A percentile compares a stretch with the other conserved stretches of the same genome.
Conservation (phyloP, 1,140 invertebrate genomes). For the Euwallacea similis region DNA sequence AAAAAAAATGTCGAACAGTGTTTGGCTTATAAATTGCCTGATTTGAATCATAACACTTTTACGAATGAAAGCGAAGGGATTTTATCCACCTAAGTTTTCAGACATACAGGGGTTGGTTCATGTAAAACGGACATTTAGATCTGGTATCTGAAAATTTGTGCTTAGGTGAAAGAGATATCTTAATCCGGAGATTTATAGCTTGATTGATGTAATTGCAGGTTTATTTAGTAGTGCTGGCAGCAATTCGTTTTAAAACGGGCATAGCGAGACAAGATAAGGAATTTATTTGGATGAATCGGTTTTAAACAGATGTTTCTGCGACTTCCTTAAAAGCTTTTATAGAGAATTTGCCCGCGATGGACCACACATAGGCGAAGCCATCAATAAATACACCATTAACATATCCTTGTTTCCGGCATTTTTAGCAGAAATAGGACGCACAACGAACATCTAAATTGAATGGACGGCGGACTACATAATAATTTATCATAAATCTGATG, state of each 20-base stretch:
- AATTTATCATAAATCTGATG: too few relatives aligned
- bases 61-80: slow-evolving; percentile 33
- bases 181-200: slow-evolving; percentile 14
- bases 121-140: slow-evolving; percentile 32
- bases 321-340: neutral
- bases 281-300: slow-evolving; percentile 3
- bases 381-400: too few relatives aligned
- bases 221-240: slow-evolving; percentile 8
- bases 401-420: too few relatives aligned
- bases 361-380: too few relatives aligned
- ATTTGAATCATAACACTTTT: slow-evolving; percentile 46
- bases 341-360: too few relatives aligned
- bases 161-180: slow-evolving; percentile 13
- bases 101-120: slow-evolving; percentile 13
- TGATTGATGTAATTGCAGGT: slow-evolving; percentile 16
- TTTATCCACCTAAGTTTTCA: slow-evolving; percentile 27
- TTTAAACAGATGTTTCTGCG: neutral
- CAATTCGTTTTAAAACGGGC: slow-evolving; percentile 3
- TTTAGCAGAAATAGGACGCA: too few relatives aligned
- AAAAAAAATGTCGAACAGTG: slow-evolving; percentile 38
- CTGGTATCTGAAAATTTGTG: slow-evolving; percentile 14
- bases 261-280: slow-evolving; percentile 1
- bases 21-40: slow-evolving; percentile 46
- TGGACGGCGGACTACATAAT: too few relatives aligned
- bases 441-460: too few relatives aligned